Conservation (phyloP, 2,797 vertebrate genomes). For the Intellagama lesueurii region DNA sequence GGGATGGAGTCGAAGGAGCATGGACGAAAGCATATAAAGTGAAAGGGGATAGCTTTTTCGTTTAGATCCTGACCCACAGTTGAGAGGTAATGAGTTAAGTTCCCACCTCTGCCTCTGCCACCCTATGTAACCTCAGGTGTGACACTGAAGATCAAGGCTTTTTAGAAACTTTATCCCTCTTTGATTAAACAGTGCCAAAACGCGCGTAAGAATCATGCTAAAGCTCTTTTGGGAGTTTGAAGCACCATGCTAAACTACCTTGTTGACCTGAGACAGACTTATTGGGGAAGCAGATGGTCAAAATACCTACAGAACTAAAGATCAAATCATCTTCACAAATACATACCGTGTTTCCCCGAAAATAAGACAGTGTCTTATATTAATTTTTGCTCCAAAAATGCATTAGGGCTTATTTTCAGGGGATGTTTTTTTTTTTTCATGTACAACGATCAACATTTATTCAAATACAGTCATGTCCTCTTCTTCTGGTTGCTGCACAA, state of each 20-base stretch:
- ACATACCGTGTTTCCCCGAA: no score
- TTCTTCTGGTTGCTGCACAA: no score
- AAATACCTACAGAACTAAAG: no score
- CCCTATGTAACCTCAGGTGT: conserved; percentile 23
- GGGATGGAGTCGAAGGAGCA: neutral
- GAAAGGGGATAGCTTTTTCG: neutral
- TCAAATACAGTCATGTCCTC: no score
- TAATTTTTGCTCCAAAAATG: no score
- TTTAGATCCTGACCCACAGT: neutral
- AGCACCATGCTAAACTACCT: neutral
- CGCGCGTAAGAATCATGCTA: neutral
- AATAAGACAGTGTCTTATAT: no score
- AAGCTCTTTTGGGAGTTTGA: neutral
- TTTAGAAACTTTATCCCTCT: neutral
- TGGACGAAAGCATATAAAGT: neutral
- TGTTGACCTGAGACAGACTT: neutral
- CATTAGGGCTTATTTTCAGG: no score
- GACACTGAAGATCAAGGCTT: neutral
- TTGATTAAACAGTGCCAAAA: neutral
- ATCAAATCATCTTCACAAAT: no score
- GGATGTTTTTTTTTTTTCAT: no score
- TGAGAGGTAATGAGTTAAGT: conserved; percentile 18
- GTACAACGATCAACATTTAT: no score
- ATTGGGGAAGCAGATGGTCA: neutral
- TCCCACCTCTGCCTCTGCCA: conserved; percentile 22